These are phyloP conservation scores for Halictus quadricinctus DNA, from an alignment of 2,888 invertebrate genomes.

Conservation along the genomic window DNA sequence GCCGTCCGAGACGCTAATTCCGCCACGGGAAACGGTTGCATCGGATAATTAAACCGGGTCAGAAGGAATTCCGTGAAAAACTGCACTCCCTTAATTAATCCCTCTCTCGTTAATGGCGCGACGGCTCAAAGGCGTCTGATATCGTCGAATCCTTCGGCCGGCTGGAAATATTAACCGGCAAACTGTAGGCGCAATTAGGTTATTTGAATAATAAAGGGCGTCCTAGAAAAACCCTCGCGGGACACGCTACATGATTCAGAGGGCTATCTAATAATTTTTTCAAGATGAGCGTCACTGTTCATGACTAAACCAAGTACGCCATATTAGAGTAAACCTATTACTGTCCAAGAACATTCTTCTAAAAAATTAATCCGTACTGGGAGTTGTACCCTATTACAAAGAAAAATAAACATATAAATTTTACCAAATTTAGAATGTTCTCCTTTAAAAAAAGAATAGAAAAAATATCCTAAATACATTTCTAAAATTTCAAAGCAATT, in stretches of 20 bases:
- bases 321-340: not conserved
- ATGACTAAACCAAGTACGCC: not conserved
- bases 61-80: constrained; percentile 43
- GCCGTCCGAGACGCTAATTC: constrained; percentile 7
- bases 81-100: constrained; percentile 59
- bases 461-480: too few species aligned
- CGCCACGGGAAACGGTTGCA: constrained; percentile 12
- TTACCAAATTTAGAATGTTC: too few species aligned
- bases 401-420: too few species aligned
- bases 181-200: constrained; percentile 11
- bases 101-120: constrained; percentile 29
- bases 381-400: not conserved
- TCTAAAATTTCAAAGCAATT: not conserved
- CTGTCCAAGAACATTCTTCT: not conserved
- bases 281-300: not conserved
- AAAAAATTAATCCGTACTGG: not conserved
- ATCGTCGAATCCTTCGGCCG: constrained; percentile 16
- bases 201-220: constrained; percentile 6
- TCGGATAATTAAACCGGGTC: constrained; percentile 53
- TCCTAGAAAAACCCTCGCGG: not conserved
- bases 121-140: constrained; percentile 27
- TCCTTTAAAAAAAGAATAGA: too few species aligned
- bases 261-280: not conserved
- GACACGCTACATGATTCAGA: not conserved
- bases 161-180: constrained; percentile 6